Base-by-base conservation (phyloP, 2,888 invertebrate species). In the Drosophila kambysellisi region DNA sequence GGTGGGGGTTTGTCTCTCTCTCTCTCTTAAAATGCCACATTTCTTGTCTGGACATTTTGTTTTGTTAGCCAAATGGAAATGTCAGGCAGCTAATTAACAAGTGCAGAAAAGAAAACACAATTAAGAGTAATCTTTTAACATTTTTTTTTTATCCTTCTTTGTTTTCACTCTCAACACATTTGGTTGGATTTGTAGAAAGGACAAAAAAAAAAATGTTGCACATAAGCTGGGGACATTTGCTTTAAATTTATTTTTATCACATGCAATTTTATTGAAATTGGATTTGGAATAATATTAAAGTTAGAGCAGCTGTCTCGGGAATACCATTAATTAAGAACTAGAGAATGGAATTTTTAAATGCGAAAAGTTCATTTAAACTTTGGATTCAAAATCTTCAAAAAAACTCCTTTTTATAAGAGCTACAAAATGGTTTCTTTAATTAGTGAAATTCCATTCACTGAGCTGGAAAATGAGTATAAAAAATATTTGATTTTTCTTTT, bases 31-130 rank as follows among this genome's bases (percentile, higher is more conserved):
- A 83, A 73, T 86, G 81, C 53, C 78, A 65, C 87, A 79, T 76
- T 83, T 88, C 81, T 69, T 83, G 76, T 78, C 60, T 50, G 70
- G 70, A 59, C 74, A 73, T 71, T 74, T 83, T 76, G 79, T 81
- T 76, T 64, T 68, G 70, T 81, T 83, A 69, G 69, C 68, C 51
- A 29, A 56, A 73, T 78, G 76, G 64, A 67, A 68, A 62, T 70
- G 56, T 58, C 68, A 65, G 64, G 63, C 41, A 70, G 68, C 83
- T 86, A 83, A 83, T 81, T 86, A 88, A 70, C 57, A 74, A 33
- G 51, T n/a, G 60, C 39, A 43, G 29, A 32, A 25, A 35, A 37
- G 37, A 39, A 54, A 54, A 39, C n/a, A 39, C 37, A 39, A 56
- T 56, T 56, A 56, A 56, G 33, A 17, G 56, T 39, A 39, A 56